Evolutionary conservation across 2,888 invertebrate genomes (phyloP).

Genomic region (Ormia ochracea): DNA sequence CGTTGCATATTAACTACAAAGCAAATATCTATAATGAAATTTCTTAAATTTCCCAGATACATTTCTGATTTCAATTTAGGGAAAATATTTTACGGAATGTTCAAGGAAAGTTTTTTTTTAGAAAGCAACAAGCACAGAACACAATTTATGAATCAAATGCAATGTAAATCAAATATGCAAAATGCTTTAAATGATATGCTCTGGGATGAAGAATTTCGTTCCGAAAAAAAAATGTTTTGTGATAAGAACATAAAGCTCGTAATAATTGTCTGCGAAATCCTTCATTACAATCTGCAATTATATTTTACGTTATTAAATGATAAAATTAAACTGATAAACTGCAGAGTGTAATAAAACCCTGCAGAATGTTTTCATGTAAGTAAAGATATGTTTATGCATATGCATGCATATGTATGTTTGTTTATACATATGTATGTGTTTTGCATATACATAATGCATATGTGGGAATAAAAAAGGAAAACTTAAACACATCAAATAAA

Average conservation of each 20-base stretch:
- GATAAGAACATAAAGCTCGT: conserved; percentile 34
- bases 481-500: conserved; percentile 32
- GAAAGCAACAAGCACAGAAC: background rate
- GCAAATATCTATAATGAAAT: too few species aligned
- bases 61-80: background rate
- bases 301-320: conserved; percentile 59
- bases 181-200: background rate
- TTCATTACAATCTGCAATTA: conserved; percentile 54
- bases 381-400: background rate
- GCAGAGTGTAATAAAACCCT: conserved; percentile 22
- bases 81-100: background rate
- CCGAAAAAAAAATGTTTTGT: background rate
- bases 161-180: background rate
- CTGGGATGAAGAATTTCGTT: background rate
- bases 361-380: background rate
- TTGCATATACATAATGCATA: background rate
- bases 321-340: conserved; percentile 60
- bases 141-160: background rate
- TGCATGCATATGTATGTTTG: background rate
- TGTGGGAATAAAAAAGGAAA: background rate
- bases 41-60: too few species aligned
- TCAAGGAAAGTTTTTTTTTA: background rate
- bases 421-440: background rate
- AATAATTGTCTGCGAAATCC: conserved; percentile 60
- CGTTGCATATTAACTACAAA: too few species aligned